Base-by-base conservation (phyloP, 2,113 vertebrate species). In the Aegithalos caudatus region DNA sequence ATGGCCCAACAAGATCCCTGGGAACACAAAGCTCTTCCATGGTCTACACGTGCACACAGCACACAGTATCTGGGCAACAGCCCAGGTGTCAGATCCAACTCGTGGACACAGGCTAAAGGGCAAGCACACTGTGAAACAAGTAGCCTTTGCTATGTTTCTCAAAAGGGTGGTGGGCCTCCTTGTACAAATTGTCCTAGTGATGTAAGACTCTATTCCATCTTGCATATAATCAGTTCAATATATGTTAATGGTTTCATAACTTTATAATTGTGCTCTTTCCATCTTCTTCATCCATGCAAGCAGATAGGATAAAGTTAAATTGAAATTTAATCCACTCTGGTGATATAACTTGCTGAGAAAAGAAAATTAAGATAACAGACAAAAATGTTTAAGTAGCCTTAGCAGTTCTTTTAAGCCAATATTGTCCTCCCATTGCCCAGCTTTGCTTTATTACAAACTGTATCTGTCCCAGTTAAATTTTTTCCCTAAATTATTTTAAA, bases 351-450 rank as follows among this genome's bases (percentile, higher is more conserved):
- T 5, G 0, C 35, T 83, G 58, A 74, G 58, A 83, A 88, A 88
- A 88, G 23, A 70, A 88, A 90, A 94, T 69, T 50, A 92, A 23
- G n/a, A 6, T 82, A 83, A 86, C 27, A 92, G 67, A 89, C 77
- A 21, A 95, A 83, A 94, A 83, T 44, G 24, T 70, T 93, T 78
- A 88, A 93, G n/a, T 33, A 77, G n/a, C n/a, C 50, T 91, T 91
- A 90, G 86, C 28, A 60, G 33, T 61, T 88, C 70, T 79, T 87
- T 76, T 82, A 82, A 7, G 31, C 40, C 23, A 37, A 4, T 58
- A 69, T 5, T 50, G 11, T 62, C 29, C 38, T 73, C 38, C 45
- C 29, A 42, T 29, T 80, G 53, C 25, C 71, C 35, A 69, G 28
- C 37, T 92, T 94, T 88, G 14, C 44, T 74, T 79, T 53, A 70